phyloP scores from a whole-genome alignment of 2,113 vertebrate species.

The Mesoclemmys tuberculata region DNA sequence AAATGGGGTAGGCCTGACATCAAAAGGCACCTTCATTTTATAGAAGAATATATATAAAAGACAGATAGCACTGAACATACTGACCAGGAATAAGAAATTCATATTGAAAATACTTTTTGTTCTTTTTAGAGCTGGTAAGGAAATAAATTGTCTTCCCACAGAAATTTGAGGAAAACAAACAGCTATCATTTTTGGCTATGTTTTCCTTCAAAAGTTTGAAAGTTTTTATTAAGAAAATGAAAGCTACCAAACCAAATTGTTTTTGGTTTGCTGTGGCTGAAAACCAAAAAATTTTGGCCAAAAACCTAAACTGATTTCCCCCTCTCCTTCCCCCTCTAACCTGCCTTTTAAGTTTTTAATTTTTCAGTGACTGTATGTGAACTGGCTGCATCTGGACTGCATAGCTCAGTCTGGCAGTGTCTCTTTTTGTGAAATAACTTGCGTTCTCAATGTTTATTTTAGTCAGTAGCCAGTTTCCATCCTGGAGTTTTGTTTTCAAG shows the following conservation, averaged over 20 bases:
- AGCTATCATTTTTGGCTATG: no score
- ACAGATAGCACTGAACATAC: neutral
- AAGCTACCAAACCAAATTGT: no score
- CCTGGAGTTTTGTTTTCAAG: slow-evolving; percentile 1
- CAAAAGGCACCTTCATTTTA: neutral
- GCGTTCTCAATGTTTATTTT: neutral
- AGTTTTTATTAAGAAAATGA: no score
- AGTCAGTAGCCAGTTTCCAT: neutral
- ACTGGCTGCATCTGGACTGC: neutral
- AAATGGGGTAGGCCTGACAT: neutral
- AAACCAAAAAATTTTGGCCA: neutral
- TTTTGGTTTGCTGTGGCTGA: no score
- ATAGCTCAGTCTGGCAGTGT: neutral
- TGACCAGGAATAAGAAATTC: neutral
- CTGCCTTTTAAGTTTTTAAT: no score
- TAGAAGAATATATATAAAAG: neutral
- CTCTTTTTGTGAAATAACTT: neutral
- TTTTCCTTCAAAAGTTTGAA: no score
- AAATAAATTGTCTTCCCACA: neutral
- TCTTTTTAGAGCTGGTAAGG: neutral
- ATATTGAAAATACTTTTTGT: neutral
- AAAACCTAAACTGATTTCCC: neutral
- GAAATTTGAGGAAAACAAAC: neutral
- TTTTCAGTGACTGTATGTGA: neutral
- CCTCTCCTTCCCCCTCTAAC: no score